Base-by-base conservation (phyloP, 2,113 vertebrate species). In the Lepidothrix coronata region DNA sequence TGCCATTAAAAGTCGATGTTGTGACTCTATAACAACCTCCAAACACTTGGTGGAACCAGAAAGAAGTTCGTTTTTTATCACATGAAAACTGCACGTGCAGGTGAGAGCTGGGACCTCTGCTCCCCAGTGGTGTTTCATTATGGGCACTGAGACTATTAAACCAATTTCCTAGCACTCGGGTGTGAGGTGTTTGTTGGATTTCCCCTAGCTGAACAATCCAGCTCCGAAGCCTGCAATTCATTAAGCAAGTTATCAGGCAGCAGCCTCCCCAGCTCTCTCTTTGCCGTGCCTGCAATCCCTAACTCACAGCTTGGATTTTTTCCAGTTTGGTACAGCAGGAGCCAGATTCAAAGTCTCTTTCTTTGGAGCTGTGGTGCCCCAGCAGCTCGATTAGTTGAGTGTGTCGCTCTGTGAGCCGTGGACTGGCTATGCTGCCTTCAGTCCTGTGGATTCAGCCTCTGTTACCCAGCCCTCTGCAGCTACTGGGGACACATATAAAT, bases 91-190 rank as follows among this genome's bases (percentile, higher is more conserved):
- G 55, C 76, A 19, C 30, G 13, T 5, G 31, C 72, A 78, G 82
- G 93, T 55, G 88, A 74, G 82, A 91, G 74, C 70, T 44, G 88
- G 82, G 90, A 88, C 95, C 93, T 96, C 94, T 90, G 93, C 51
- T 95, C 75, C 72, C 59, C 1, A 0, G 82, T 74, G 89, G 93
- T 92, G 93, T 96, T 95, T 97, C 93, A 95, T 94, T 95, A 94
- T 0, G 2, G 88, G 90, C 75, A n/a, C 11, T 21, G 79, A 84
- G 78, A 44, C 75, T 55, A 91, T 94, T 85, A 94, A 95, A 83
- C 71, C 67, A 55, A 86, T 91, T 96, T 95, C 82, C 75, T 66
- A 55, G 81, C 0, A 0, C 85, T 91, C 0, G 33, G 33, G 48
- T 83, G 79, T 13, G 88, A 93, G 85, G 39, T 67, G 67, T 84